Evolutionary conservation across 2,113 vertebrate species (phyloP).

Genomic region (Corapipo altera): DNA sequence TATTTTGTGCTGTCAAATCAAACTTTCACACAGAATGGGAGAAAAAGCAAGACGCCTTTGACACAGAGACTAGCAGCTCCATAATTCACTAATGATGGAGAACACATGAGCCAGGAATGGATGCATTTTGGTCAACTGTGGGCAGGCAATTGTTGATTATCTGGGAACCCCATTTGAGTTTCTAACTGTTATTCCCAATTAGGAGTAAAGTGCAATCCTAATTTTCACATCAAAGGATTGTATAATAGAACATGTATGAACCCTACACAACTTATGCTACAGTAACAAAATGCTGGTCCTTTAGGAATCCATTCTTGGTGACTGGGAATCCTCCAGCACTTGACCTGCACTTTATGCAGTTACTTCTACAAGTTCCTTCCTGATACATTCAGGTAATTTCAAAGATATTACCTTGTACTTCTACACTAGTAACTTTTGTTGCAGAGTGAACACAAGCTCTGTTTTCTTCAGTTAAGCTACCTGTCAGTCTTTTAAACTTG

Average conservation of each 20-base stretch:
- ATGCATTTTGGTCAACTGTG: background rate
- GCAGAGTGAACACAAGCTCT: background rate
- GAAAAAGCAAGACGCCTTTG: background rate
- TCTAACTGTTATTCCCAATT: background rate
- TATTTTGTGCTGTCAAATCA: background rate
- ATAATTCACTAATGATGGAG: background rate
- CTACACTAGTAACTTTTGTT: background rate
- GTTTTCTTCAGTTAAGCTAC: background rate
- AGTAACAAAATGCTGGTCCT: background rate
- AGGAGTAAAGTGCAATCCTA: background rate
- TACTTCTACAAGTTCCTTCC: no score
- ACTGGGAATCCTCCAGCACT: background rate
- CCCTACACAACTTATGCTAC: background rate
- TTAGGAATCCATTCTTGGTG: background rate
- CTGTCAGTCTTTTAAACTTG: background rate
- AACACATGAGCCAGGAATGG: rapidly evolving
- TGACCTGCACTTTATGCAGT: background rate
- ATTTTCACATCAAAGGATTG: background rate
- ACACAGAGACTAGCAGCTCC: background rate
- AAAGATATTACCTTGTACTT: no score
- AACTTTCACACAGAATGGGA: background rate
- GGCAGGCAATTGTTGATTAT: background rate
- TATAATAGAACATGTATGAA: rapidly evolving
- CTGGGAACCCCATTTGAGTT: background rate
- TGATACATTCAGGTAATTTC: no score